Base-by-base conservation (phyloP, 2,113 vertebrate genomes). In the Emydocephalus ijimae region DNA sequence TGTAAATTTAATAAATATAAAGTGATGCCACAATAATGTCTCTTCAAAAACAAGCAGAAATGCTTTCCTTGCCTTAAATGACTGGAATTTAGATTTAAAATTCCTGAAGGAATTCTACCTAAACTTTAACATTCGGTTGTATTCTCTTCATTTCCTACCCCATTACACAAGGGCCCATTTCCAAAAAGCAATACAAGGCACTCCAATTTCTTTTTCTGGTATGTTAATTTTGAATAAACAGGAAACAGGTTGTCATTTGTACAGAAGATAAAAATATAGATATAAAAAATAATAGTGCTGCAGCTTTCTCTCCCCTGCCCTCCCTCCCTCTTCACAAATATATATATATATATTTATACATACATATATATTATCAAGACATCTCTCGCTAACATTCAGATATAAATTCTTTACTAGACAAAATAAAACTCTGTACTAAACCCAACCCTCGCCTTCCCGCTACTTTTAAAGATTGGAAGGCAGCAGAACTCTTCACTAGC, bases 351-450 rank as follows among this genome's bases (percentile, higher is more conserved):
- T 59, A 24, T 86, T 86, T 23, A 57, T 56, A 64, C 74, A 93
- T 55, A 69, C 74, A 93, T 87, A 90, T 88, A 94, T 90, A 92
- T 94, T 92, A 87, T 81, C 85, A 85, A 64, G 43, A 88, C 45
- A 57, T 85, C 91, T 94, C 89, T 89, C 21, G 26, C 48, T 69
- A 87, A 91, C 95, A 85, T 91, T 94, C 95, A 90, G 59, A 95
- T 95, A 97, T 95, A 97, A 96, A 96, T 94, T 97, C 95, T 97
- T 97, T 97, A 96, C 94, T 97, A 97, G 94, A 97, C 95, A 97
- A 97, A 97, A 97, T 97, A 97, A 96, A 97, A 94, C 59, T 92
- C 56, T 96, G 91, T 88, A 85, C 94, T 88, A 94, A 89, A 43
- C 89, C 91, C 92, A 89, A 90, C 87, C 94, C 94, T 93, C 92